Evolutionary conservation across 2,888 invertebrate genomes (phyloP), one percentile per base, ranked within the genome.

Genomic region (Habroteleia sp.): DNA sequence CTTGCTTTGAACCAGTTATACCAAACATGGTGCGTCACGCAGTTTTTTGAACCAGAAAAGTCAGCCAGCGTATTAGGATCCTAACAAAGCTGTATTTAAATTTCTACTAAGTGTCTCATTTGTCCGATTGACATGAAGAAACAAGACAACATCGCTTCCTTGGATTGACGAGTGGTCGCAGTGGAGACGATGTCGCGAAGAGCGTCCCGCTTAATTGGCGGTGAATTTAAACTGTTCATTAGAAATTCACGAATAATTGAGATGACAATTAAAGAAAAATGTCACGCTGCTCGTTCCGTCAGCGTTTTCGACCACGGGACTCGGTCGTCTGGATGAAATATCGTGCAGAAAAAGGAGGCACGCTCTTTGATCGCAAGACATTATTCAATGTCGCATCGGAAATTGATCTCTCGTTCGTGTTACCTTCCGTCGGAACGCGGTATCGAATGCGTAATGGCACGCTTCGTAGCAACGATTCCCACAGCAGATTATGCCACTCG

Each of bases 381-480:
- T 66, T 73, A 73, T 74, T 74, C 63, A 69, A 74, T 37, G 74
- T 69, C 48, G 74, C 62, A 41, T 66, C 66, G 74, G 62, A 58
- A 72, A 63, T 72, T 72, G 65, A 72, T 72, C 72, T 63, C 29
- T 58, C 58, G 63, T 63, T 72, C 68, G 74, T 68, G 73, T 73
- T 73, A 73, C 66, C 66, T 60, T 33, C 66, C 73, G 73, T 68
- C 56, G 68, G 62, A 62, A 74, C 74, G 56, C 63, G 76, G 77
- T 76, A 78, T 58, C 77, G 79, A 78, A 79, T 79, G 80, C 79
- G 82, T 84, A 85, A 85, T 85, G 84, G 84, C 85, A 84, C 85
- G 83, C 85, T 85, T 79, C 81, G 79, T 65, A 66, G 77, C 76
- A 75, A 69, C 77, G 82, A 84, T 84, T 82, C 79, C 82, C 81